Evolutionary conservation across 2,888 invertebrate species (phyloP).

Genomic region (Harmothoe impar): DNA sequence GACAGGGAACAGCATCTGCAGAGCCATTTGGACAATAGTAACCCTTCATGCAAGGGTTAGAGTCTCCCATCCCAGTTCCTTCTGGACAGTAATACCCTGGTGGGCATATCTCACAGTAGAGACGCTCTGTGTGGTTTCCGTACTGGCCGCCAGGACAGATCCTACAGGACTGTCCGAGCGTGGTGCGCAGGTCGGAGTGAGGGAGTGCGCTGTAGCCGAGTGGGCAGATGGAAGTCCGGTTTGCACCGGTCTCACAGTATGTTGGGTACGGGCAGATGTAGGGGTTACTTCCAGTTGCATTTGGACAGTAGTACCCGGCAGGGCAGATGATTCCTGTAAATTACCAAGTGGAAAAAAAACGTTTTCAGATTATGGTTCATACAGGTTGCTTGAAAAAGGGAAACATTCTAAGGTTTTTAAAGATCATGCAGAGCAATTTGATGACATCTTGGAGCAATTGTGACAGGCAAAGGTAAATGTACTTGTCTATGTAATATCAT

Average conservation of each 20-base stretch:
- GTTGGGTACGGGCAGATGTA: conserved; percentile 76
- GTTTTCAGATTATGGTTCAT: neutral
- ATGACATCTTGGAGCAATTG: too few species aligned
- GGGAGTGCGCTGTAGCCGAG: conserved; percentile 77
- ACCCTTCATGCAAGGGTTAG: conserved; percentile 68
- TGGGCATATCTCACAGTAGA: conserved; percentile 77
- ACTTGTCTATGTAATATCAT: too few species aligned
- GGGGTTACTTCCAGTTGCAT: conserved; percentile 75
- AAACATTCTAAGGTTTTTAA: too few species aligned
- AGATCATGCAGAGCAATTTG: too few species aligned
- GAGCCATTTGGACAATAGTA: conserved; percentile 75
- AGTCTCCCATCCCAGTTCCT: conserved; percentile 73
- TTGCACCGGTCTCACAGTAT: conserved; percentile 80
- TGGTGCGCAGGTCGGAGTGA: conserved; percentile 76
- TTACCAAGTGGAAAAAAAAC: too few species aligned
- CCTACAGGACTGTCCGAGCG: conserved; percentile 74
- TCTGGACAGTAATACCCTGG: conserved; percentile 81
- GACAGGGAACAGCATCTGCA: conserved; percentile 73
- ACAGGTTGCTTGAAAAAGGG: neutral
- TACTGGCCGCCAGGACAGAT: conserved; percentile 80
- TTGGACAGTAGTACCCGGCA: conserved; percentile 80
- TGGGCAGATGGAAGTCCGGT: conserved; percentile 77
- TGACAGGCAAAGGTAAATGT: too few species aligned
- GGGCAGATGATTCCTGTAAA: conserved; percentile 73
- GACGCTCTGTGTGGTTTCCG: conserved; percentile 77